Evolutionary conservation across 64 coral and sea anemone species (phyloP).

Genomic region (Montipora efflorescens): DNA sequence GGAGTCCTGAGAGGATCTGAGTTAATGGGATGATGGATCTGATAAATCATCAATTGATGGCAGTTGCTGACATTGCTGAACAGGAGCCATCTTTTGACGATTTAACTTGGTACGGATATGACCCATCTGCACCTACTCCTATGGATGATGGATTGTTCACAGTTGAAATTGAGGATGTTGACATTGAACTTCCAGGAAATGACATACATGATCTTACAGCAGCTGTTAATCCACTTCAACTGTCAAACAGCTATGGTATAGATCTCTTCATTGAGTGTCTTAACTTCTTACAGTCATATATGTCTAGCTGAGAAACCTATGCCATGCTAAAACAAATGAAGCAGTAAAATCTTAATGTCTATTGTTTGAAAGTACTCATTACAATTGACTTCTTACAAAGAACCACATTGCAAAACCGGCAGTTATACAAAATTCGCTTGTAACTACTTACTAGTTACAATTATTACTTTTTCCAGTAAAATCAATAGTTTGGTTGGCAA

Average conservation of each 20-base stretch:
- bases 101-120: no score
- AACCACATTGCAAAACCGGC: constrained; percentile 21
- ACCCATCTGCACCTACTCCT: no score
- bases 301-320: constrained; percentile 7
- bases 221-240: not conserved
- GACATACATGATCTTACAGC: not conserved
- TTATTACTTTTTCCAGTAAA: not conserved
- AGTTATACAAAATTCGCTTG: not conserved
- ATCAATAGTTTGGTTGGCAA: not conserved
- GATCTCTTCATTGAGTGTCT: constrained; percentile 73
- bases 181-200: not conserved
- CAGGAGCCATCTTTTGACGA: no score
- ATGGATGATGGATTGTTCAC: no score
- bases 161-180: no score
- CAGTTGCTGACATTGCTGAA: not conserved
- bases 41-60: no score
- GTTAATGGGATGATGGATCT: not conserved
- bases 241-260: not conserved
- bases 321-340: no score
- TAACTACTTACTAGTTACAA: not conserved
- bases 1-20: constrained; percentile 6
- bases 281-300: constrained; percentile 64
- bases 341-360: not conserved
- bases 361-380: constrained; percentile 41
- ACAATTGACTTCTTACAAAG: constrained; percentile 33